Evolutionary conservation across 1,140 invertebrate genomes (phyloP).

Genomic region (Copidosoma floridanum): DNA sequence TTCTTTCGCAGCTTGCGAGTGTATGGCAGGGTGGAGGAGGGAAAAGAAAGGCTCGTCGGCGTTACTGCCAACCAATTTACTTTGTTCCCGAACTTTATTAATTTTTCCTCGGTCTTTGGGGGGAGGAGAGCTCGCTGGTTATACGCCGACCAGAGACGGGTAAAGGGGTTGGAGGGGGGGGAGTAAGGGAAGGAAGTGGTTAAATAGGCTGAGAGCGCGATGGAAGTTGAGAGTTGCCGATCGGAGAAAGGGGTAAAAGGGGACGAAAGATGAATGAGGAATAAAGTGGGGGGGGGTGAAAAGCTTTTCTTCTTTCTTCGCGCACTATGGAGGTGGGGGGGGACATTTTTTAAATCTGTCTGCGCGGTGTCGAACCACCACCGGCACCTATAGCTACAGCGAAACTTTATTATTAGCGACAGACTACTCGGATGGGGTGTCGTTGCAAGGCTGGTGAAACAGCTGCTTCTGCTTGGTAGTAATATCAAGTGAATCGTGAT

Average conservation of each 20-base stretch:
- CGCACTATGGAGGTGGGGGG: too few species aligned
- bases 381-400: too few species aligned
- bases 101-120: conserved; percentile 56
- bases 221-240: too few species aligned
- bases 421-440: too few species aligned
- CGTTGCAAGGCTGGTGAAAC: too few species aligned
- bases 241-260: conserved; percentile 12
- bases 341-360: conserved; percentile 59
- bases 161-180: too few species aligned
- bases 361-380: conserved; percentile 55
- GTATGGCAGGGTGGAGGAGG: conserved; percentile 27
- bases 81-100: conserved; percentile 60
- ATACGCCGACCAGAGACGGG: conserved; percentile 21
- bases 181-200: too few species aligned
- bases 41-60: conserved; percentile 33
- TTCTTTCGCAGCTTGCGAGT: too few species aligned
- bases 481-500: too few species aligned
- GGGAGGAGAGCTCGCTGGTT: conserved; percentile 31
- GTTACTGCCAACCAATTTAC: conserved; percentile 57
- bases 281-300: neutral
- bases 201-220: too few species aligned
- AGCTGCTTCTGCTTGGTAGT: too few species aligned
- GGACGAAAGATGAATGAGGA: conserved; percentile 19
- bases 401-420: conserved; percentile 57
- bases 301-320: conserved; percentile 6